Base-by-base conservation (phyloP, 2,797 vertebrate species). In the Chaetodon trifasciatus region DNA sequence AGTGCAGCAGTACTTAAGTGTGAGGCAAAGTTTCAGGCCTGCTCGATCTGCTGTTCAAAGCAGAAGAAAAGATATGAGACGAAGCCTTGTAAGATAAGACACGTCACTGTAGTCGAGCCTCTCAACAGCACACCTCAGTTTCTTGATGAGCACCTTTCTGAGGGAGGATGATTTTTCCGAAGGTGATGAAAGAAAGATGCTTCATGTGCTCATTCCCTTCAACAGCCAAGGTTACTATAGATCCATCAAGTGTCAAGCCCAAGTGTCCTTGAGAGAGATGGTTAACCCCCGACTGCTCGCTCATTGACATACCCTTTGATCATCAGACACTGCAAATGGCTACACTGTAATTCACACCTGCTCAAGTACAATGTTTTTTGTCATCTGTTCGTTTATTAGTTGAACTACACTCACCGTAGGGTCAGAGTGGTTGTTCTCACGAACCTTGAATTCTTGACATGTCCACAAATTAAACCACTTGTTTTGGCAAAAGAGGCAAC, bases 231-330 rank as follows among this genome's bases (percentile, higher is more conserved):
- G 78, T 76, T 67, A 63, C 23, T 23, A 37, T 32, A 8, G 56
- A 52, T 75, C 70, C 63, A 75, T 75, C 42, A 67, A 57, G 50
- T 62, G 74, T 79, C 60, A 55, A 50, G n/a, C 3, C 50, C 4
- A 44, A 74, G 69, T 55, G 57, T 82, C 79, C 79, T 74, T 77
- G 57, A 80, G 64, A 53, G 47, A 72, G 11, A 24, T 40, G 53
- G 61, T 81, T 78, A 67, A 68, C 65, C 74, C 37, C 28, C 37
- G 49, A 68, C 79, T 63, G 44, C 39, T 46, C 57, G n/a, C 52
- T 74, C 60, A 39, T 1, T 69, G 52, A 39, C 39, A 53, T 9
- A 68, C 44, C 55, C 24, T 73, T 65, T 82, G 21, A 83, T 65
- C 55, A 61, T 63, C 56, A 70, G 40, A 76, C 57, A 10, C 68